Evolutionary conservation across 2,888 invertebrate species (phyloP).

Genomic region (Trichogramma dendrolimi): DNA sequence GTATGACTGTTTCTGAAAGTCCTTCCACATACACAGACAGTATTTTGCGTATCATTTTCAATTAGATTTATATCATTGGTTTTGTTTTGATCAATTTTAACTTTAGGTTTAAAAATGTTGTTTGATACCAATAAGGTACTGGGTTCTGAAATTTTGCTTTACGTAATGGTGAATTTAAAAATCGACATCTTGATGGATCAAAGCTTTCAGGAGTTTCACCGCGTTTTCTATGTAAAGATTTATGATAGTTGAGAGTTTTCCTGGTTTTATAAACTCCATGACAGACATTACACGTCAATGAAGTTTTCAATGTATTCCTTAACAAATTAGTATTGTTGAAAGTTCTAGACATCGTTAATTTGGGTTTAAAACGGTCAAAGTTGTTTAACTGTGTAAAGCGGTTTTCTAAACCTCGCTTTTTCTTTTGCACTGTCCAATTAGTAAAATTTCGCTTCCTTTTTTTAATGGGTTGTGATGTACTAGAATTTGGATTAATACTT

Average conservation of each 20-base stretch:
- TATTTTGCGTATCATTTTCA: conserved; percentile 7
- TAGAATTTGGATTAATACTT: conserved; percentile 7
- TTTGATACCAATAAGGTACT: background rate
- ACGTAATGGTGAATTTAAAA: conserved; percentile 32
- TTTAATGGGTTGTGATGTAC: conserved; percentile 6
- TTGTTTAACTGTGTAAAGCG: background rate
- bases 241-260: conserved; percentile 27
- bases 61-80: conserved; percentile 5
- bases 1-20: conserved; percentile 41
- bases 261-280: conserved; percentile 28
- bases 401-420: conserved; percentile 3
- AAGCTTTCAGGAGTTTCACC: conserved; percentile 39
- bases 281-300: conserved; percentile 33
- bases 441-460: conserved; percentile 25
- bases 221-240: conserved; percentile 26
- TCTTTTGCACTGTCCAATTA: conserved; percentile 25
- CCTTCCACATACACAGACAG: conserved; percentile 39
- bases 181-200: conserved; percentile 28
- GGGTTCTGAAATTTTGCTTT: background rate
- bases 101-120: background rate
- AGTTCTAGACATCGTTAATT: background rate
- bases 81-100: background rate
- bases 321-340: background rate
- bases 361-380: background rate
- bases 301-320: no score